phyloP scores from a whole-genome alignment of 2,888 invertebrate species.

The Phyllotreta cruciferae region DNA sequence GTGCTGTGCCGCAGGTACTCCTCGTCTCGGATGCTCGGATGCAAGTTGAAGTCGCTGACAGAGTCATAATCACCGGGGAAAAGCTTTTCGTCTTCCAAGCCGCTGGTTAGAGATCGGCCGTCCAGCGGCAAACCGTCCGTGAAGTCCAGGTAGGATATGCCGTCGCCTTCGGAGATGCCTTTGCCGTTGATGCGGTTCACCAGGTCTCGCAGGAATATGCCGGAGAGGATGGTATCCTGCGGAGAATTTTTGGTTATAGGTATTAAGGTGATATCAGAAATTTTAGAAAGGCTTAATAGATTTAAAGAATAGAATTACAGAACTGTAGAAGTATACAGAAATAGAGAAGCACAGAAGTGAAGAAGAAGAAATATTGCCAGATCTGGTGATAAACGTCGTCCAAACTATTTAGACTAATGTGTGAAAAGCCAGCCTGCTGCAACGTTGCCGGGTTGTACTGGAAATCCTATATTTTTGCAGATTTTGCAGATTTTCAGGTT shows the following conservation, averaged over 20 bases:
- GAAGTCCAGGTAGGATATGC: slow-evolving; percentile 68
- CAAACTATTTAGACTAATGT: no score
- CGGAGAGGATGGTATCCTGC: slow-evolving; percentile 65
- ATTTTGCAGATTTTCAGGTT: no score
- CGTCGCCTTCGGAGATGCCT: slow-evolving; percentile 68
- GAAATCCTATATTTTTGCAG: no score
- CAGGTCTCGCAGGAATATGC: slow-evolving; percentile 76
- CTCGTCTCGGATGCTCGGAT: slow-evolving; percentile 84
- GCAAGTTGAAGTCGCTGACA: slow-evolving; percentile 65
- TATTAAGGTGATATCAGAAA: no score
- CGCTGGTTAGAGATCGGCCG: slow-evolving; percentile 56
- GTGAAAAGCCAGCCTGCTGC: no score
- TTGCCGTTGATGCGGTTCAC: slow-evolving; percentile 77
- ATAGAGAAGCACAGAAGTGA: no score
- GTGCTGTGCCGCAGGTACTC: slow-evolving; percentile 85
- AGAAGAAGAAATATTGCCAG: no score
- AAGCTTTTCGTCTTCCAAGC: slow-evolving; percentile 61
- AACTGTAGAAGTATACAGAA: no score
- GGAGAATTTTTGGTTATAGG: background rate
- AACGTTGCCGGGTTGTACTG: no score
- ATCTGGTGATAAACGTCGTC: no score
- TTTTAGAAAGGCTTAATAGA: no score
- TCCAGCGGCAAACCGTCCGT: slow-evolving; percentile 61
- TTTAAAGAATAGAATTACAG: no score
- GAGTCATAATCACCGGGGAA: slow-evolving; percentile 74